Percentiles rank a stretch among this genome's conserved stretches.
phyloP scores from a whole-genome alignment of 2,113 vertebrate species.

The Eurystomus gularis region DNA sequence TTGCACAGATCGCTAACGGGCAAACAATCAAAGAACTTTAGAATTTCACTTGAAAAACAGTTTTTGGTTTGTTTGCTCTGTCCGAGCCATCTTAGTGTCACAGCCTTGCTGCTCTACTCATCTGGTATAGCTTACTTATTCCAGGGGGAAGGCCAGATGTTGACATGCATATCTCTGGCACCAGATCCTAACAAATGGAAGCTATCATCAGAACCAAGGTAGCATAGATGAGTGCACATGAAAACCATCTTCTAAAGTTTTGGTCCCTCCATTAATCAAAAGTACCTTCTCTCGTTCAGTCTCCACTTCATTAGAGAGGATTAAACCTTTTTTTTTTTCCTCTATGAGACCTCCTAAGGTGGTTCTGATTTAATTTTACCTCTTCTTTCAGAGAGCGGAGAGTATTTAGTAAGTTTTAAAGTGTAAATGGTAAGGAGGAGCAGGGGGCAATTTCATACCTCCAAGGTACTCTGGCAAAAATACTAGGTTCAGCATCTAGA shows the following conservation, averaged over 20 bases:
- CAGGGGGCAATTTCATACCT: background rate
- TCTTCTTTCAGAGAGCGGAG: background rate
- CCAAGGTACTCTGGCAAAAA: background rate
- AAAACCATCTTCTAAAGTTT: background rate
- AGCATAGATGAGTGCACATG: background rate
- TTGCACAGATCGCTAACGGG: background rate
- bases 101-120: background rate
- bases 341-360: background rate
- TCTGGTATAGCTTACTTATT: conserved; percentile 10
- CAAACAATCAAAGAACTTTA: conserved; percentile 40
- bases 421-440: background rate
- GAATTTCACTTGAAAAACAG: conserved; percentile 26
- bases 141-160: conserved; percentile 12
- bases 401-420: background rate
- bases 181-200: background rate
- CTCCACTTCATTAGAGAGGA: background rate
- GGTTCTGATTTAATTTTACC: background rate
- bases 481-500: background rate
- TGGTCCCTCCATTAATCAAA: background rate
- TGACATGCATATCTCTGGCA: background rate
- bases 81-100: background rate
- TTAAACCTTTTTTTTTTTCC: background rate
- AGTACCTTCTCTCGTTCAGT: background rate
- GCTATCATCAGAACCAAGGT: background rate
- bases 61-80: background rate